Percentiles rank a stretch among this genome's conserved stretches.
These are phyloP conservation scores for Conistra vaccinii DNA, from an alignment of 2,888 invertebrate species.

Conservation along the genomic window DNA sequence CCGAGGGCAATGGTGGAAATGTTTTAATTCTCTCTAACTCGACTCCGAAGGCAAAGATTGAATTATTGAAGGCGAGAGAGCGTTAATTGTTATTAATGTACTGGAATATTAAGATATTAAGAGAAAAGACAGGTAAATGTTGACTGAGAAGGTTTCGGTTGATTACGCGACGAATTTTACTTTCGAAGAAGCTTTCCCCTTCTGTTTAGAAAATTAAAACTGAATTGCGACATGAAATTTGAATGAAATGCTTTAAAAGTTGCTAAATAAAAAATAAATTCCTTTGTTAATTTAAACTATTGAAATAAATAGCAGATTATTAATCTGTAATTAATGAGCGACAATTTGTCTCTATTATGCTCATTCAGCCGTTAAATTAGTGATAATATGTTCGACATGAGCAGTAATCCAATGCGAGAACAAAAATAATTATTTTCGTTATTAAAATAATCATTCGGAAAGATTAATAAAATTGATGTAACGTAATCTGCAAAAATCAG, in stretches of 20 bases:
- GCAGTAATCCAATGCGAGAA: conserved; percentile 27
- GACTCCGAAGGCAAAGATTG: conserved; percentile 76
- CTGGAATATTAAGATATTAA: conserved; percentile 68
- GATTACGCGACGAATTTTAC: conserved; percentile 50
- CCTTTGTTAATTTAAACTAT: background rate
- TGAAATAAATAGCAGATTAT: conserved; percentile 28
- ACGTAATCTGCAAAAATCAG: conserved; percentile 22
- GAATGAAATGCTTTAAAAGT: conserved; percentile 1
- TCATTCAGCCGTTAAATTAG: conserved; percentile 43
- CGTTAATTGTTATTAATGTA: conserved; percentile 80
- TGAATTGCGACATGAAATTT: conserved; percentile 1
- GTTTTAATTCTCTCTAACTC: conserved; percentile 75
- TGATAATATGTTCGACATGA: conserved; percentile 36
- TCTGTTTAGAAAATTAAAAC: conserved; percentile 35
- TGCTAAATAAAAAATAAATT: background rate
- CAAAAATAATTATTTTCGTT: conserved; percentile 38
- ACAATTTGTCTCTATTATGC: conserved; percentile 45
- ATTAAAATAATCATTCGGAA: conserved; percentile 17
- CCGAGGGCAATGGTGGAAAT: conserved; percentile 64
- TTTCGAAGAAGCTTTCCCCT: conserved; percentile 1
- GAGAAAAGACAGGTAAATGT: conserved; percentile 62
- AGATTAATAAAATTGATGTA: conserved; percentile 1
- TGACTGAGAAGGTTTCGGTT: conserved; percentile 34
- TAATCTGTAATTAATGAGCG: conserved; percentile 40
- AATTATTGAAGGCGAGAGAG: conserved; percentile 79